These are phyloP conservation scores for Agrilus mali DNA, from an alignment of 2,888 invertebrate genomes.

Conservation along the genomic window DNA sequence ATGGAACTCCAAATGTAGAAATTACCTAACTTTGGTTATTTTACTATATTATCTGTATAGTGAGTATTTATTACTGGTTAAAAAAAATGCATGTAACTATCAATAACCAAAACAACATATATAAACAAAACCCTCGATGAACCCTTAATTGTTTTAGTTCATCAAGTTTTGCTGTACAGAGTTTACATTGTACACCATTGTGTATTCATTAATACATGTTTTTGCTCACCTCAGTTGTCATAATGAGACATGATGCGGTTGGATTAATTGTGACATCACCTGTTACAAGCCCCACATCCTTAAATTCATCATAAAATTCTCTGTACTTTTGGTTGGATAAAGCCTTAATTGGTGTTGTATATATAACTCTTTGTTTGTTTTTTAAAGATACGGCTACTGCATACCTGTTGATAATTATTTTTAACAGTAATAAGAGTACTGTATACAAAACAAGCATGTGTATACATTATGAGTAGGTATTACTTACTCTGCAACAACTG, in stretches of 20 bases:
- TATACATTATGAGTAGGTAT: background rate
- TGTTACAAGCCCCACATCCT: slow-evolving; percentile 95
- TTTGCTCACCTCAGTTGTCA: slow-evolving; percentile 87
- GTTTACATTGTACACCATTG: background rate
- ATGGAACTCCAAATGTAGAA: too few species aligned
- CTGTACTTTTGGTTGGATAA: slow-evolving; percentile 98
- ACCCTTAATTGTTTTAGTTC: too few species aligned
- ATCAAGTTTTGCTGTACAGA: too few species aligned
- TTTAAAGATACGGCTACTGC: slow-evolving; percentile 90
- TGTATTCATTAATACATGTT: background rate
- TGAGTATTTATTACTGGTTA: too few species aligned
- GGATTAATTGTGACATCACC: slow-evolving; percentile 99
- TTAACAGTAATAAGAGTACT: too few species aligned
- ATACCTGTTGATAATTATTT: slow-evolving; percentile 47
- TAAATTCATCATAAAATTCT: slow-evolving; percentile 93
- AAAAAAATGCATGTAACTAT: too few species aligned
- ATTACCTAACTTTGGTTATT: too few species aligned
- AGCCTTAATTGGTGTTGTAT: slow-evolving; percentile 99
- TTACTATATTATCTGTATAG: too few species aligned
- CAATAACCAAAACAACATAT: too few species aligned
- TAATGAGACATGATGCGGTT: slow-evolving; percentile 92
- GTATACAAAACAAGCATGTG: too few species aligned
- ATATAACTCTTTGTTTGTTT: slow-evolving; percentile 94
- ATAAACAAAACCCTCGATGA: too few species aligned
- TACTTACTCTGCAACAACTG: slow-evolving; percentile 94